Conservation (phyloP, 2,113 vertebrate genomes). For the Triplophysa rosa region DNA sequence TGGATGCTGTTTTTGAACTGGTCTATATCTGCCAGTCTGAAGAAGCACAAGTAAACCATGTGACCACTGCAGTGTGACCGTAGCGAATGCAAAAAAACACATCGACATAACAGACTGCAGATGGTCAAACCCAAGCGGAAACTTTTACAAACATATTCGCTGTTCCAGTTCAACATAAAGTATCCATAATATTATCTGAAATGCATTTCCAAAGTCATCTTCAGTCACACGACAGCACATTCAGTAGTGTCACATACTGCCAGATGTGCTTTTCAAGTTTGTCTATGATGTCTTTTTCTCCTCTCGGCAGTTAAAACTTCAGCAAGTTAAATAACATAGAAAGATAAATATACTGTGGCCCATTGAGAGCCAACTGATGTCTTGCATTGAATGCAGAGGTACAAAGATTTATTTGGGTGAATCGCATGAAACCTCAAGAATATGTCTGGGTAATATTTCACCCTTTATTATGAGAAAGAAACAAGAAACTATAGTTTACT, state of each 20-base stretch:
- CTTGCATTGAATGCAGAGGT: constrained; percentile 22
- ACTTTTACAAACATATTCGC: neutral
- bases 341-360: constrained; percentile 9
- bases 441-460: neutral
- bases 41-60: constrained; percentile 1
- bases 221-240: constrained; percentile 1
- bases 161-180: neutral
- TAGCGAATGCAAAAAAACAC: neutral
- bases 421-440: constrained; percentile 1
- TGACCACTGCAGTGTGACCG: constrained; percentile 8
- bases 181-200: constrained; percentile 6
- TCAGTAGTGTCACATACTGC: neutral
- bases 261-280: neutral
- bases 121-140: neutral
- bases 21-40: neutral
- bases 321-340: neutral
- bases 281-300: neutral
- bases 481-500: neutral
- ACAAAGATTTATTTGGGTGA: neutral
- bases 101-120: neutral
- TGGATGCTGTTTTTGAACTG: constrained; percentile 7
- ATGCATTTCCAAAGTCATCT: constrained; percentile 17
- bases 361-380: neutral
- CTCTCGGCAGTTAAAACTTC: neutral
- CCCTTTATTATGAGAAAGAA: neutral